These are phyloP conservation scores for fruit fly (Drosophila melanogaster) DNA, from an alignment of 1,140 invertebrate genomes.

Conservation along the genomic window Release_6_plus_ISO1_MT NT_033779.5:9133501-9134000, in stretches of 20 bases:
- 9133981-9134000: conserved; percentile 9
- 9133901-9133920: conserved; percentile 38
- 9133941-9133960: conserved; percentile 41
- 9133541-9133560: conserved; percentile 68
- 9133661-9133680: conserved; percentile 23
- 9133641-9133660: conserved; percentile 70
- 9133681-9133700: conserved; percentile 21
- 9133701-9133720: conserved; percentile 26
- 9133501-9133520: conserved; percentile 24
- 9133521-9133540: conserved; percentile 67
- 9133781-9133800: conserved; percentile 63
- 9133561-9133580: conserved; percentile 42
- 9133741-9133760: conserved; percentile 20
- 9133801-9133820: conserved; percentile 61
- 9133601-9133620: conserved; percentile 55
- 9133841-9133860: conserved; percentile 44
- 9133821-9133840: conserved; percentile 41
- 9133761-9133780: conserved; percentile 54
- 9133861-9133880: conserved; percentile 35
- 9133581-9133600: conserved; percentile 51
- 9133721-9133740: background rate
- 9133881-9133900: conserved; percentile 46
- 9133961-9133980: conserved; percentile 23
- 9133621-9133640: conserved; percentile 74
- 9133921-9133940: conserved; percentile 50